Base-by-base conservation (phyloP, 2,888 invertebrate species). In the Mythimna loreyi region DNA sequence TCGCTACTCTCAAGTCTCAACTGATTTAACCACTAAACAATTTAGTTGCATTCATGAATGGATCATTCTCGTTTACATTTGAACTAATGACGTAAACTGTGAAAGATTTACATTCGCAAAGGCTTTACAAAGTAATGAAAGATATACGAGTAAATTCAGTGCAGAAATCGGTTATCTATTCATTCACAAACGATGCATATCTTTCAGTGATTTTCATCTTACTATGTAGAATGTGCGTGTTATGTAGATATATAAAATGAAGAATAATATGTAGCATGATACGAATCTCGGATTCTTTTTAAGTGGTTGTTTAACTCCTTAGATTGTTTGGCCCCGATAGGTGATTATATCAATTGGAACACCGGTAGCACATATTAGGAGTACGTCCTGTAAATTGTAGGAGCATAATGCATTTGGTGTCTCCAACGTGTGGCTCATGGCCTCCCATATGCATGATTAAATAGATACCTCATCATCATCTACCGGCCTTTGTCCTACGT, bases 21-120 rank as follows among this genome's bases (percentile, higher is more conserved):
- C 43, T 50, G 30, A 30, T 40, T 47, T 62, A n/a, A 43, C 16
- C 59, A 30, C 23, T 52, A 8, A 25, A 36, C 80, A 85, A 81
- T 75, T 63, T 52, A 57, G 67, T 71, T 75, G 52, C 43, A 57
- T 62, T 50, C 43, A 53, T 62, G 55, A 71, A 79, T 71, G 52
- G 58, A 53, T 56, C 16, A 50, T 58, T 74, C 23, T 49, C 50
- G 21, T 62, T 57, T 55, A 52, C 11, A 55, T 59, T 66, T 66
- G 45, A 47, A 58, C 40, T 21, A 43, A 60, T 57, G 63, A 60
- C 49, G 63, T 61, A n/a, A 52, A 65, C 28, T 25, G 40, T 28
- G 33, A 49, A 49, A 58, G 19, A 59, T 69, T 56, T 43, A 57
- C 52, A 62, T 62, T 62, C n/a, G 13, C 28, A 62, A 43, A 36